A percentile compares a stretch with the other conserved stretches of the same genome.
phyloP scores from a whole-genome alignment of 2,888 invertebrate genomes.

The Drosophila leonis region DNA sequence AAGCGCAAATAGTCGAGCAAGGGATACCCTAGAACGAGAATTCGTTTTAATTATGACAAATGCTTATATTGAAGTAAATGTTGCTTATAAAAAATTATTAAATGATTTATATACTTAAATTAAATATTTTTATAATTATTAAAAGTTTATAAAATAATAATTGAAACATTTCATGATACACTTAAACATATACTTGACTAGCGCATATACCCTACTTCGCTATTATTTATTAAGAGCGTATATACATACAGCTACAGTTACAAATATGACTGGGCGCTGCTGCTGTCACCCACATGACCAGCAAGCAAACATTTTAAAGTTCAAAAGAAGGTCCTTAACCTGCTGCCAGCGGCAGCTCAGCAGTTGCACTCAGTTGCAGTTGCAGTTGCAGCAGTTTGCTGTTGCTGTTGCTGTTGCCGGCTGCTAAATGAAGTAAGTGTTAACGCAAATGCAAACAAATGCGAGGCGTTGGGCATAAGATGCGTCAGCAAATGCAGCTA shows the following conservation, averaged over 20 bases:
- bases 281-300: conserved; percentile 61
- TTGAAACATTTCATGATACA: neutral
- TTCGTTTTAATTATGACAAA: neutral
- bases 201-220: neutral
- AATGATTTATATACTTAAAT: neutral
- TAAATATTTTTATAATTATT: neutral
- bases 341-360: conserved; percentile 62
- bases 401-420: conserved; percentile 24
- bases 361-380: conserved; percentile 56
- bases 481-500: conserved; percentile 34
- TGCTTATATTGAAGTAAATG: neutral
- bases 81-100: neutral
- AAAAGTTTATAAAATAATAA: neutral
- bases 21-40: neutral
- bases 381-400: conserved; percentile 23
- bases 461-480: conserved; percentile 34
- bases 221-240: conserved; percentile 12
- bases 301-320: conserved; percentile 73
- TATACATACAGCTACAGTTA: conserved; percentile 22
- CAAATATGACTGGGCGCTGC: conserved; percentile 45
- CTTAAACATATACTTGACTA: neutral
- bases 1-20: neutral
- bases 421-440: conserved; percentile 77
- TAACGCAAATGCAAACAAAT: conserved; percentile 74
- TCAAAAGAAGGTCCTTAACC: conserved; percentile 79